Evolutionary conservation across 2,113 vertebrate genomes (phyloP), one percentile per base, ranked within the genome.

Genomic region (Atherinomorus stipes): DNA sequence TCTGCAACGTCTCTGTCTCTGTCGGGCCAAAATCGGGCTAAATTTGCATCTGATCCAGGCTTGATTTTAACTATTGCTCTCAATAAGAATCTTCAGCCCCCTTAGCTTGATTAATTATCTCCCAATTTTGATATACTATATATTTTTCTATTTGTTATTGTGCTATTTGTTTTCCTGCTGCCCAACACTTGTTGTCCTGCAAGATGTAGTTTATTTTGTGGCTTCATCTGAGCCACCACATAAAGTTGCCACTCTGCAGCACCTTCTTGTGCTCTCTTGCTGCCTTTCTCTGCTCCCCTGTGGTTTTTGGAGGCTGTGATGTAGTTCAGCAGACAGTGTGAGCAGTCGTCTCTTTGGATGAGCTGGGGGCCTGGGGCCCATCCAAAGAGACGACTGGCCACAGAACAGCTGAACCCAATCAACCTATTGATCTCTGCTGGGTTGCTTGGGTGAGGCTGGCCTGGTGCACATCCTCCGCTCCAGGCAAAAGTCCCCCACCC

Each of bases 331-430:
- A 59, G 52, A 54, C 34, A 26, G 47, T 70, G 64, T 81, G 86
- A 83, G 69, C 80, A 78, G 88, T 71, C 71, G 19, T 81, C 71
- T 77, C 78, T 70, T 81, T 38, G 57, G 79, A 78, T 34, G 44
- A 47, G 61, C 64, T 56, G 66, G 4, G 53, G 73, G 73, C 64
- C 38, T 15, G 12, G 40, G 40, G 40, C 12, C 40, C 13, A 3
- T 42, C 40, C 40, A 42, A 42, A 64, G 78, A 75, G 61, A 61
- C 61, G 16, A 25, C 26, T 59, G 57, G 74, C 76, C 81, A 45
- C 68, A 31, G 47, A 78, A 18, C 52, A 10, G 58, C 84, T 85
- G 89, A 89, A 84, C 89, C 84, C 87, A 86, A 87, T 88, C 86
- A 88, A 78, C 86, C 88, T 83, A 86, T 86, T 44, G 85, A 90